phyloP scores from a whole-genome alignment of 2,888 invertebrate species.

The Apodemia mormo region DNA sequence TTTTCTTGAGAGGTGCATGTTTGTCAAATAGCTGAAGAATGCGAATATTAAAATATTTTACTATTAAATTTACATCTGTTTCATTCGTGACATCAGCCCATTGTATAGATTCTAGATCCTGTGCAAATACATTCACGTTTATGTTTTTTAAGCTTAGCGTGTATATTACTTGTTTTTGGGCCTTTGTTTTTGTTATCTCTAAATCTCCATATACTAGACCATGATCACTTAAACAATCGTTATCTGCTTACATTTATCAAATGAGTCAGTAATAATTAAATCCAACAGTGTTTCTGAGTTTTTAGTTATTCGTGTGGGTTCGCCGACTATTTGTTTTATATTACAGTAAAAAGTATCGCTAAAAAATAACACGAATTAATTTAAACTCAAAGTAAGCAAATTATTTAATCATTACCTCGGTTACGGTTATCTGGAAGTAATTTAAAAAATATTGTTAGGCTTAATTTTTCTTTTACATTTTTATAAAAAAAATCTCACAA shows the following conservation, averaged over 20 bases:
- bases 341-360: not conserved
- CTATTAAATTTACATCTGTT: conserved; percentile 1
- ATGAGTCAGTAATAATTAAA: conserved; percentile 24
- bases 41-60: not conserved
- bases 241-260: conserved; percentile 20
- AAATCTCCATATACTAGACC: conserved; percentile 20
- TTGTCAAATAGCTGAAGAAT: conserved; percentile 17
- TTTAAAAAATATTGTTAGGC: no score
- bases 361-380: no score
- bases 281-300: conserved; percentile 23
- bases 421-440: not conserved
- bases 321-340: conserved; percentile 26
- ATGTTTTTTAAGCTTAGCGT: not conserved
- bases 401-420: not conserved
- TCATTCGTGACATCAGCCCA: conserved; percentile 14
- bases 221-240: conserved; percentile 25
- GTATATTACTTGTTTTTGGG: not conserved
- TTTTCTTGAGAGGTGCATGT: conserved; percentile 19
- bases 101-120: conserved; percentile 9
- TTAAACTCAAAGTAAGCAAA: no score
- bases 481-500: no score
- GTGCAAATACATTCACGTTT: conserved; percentile 11
- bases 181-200: not conserved
- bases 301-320: conserved; percentile 29
- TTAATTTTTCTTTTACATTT: no score